Percentiles rank a stretch among this genome's conserved stretches.
Conservation (phyloP, 2,888 invertebrate species). For the Xestia ashworthii region DNA sequence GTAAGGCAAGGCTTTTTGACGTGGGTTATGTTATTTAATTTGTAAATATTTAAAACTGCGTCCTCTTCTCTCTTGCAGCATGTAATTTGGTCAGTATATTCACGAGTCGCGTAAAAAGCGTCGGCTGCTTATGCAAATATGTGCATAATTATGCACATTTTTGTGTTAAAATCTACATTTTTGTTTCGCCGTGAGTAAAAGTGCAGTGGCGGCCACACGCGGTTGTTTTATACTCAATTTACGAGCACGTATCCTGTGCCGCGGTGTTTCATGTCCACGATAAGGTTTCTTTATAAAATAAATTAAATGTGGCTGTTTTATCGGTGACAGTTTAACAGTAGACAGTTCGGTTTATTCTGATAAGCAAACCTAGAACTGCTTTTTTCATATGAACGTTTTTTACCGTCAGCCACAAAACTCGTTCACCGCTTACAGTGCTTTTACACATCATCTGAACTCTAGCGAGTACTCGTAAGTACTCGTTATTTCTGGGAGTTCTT, state of each 20-base stretch:
- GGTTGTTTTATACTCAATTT: conserved; percentile 53
- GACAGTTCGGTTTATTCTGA: not conserved
- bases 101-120: conserved; percentile 55
- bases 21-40: not conserved
- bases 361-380: not conserved
- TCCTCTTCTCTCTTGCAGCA: not conserved
- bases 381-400: not conserved
- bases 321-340: conserved; percentile 14
- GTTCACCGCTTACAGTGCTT: not conserved
- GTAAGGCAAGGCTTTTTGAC: not conserved
- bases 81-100: conserved; percentile 47
- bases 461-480: too few species aligned
- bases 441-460: not conserved
- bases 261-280: conserved; percentile 22
- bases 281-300: conserved; percentile 43
- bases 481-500: not conserved
- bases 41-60: not conserved
- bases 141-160: conserved; percentile 72
- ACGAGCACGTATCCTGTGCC: conserved; percentile 35
- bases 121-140: conserved; percentile 62
- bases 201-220: conserved; percentile 38
- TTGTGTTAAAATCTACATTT: conserved; percentile 69
- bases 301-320: conserved; percentile 30
- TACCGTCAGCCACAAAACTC: not conserved
- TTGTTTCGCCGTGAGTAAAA: conserved; percentile 55